Percentiles rank a stretch among this genome's conserved stretches.
Evolutionary conservation across 2,888 invertebrate genomes (phyloP).

Genomic region (Embidobia sp.): DNA sequence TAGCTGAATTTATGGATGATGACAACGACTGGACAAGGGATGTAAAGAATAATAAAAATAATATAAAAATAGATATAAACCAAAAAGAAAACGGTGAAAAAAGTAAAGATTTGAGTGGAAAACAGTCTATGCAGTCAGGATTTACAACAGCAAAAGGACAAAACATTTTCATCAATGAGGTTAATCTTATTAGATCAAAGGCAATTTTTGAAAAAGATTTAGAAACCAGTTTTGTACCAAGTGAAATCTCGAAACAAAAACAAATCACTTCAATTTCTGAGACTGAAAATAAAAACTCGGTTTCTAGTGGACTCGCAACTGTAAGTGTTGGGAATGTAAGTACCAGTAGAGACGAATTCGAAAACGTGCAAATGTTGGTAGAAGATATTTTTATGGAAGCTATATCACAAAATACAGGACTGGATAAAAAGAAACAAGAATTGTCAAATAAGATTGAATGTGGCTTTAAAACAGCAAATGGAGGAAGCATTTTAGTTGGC

Average conservation of each 20-base stretch:
- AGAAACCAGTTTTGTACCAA: no score
- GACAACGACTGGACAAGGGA: conserved; percentile 29
- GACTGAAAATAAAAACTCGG: no score
- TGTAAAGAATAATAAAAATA: neutral
- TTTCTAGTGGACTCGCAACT: neutral
- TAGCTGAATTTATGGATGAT: conserved; percentile 43
- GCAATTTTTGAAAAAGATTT: no score
- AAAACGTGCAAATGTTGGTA: no score
- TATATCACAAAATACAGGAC: no score
- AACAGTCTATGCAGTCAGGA: neutral
- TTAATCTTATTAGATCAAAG: conserved; percentile 26
- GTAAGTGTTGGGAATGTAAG: neutral
- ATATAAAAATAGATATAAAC: neutral
- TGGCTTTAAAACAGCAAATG: conserved; percentile 44
- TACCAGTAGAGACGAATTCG: neutral
- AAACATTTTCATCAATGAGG: conserved; percentile 68
- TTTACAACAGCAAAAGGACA: conserved; percentile 68
- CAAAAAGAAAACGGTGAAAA: neutral
- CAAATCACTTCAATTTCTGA: no score
- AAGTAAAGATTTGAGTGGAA: neutral
- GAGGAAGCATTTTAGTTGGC: conserved; percentile 6
- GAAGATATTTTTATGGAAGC: no score
- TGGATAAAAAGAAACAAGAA: no score
- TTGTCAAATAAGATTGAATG: neutral
- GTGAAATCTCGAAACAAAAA: no score